A percentile compares a stretch with the other conserved stretches of the same genome.
phyloP scores from a whole-genome alignment of 2,113 vertebrate genomes.

The Rostratula benghalensis region DNA sequence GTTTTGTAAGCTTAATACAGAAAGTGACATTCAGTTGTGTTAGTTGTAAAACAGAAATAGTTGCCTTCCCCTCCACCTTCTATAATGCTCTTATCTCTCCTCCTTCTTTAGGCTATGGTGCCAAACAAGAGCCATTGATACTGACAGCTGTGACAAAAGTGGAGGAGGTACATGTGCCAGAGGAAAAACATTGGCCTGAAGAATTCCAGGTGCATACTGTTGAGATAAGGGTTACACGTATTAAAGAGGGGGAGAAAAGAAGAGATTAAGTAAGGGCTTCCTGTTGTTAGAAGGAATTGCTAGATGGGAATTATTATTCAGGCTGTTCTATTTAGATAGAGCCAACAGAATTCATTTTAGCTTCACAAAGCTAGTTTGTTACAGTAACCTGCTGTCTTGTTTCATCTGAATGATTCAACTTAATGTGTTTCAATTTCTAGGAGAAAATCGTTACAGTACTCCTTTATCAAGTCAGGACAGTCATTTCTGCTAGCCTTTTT shows the following conservation, averaged over 20 bases:
- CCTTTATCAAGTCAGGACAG: slow-evolving; percentile 1
- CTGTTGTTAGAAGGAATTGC: slow-evolving; percentile 11
- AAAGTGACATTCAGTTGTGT: not conserved
- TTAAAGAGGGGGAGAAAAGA: slow-evolving; percentile 1
- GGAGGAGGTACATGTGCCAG: slow-evolving; percentile 60
- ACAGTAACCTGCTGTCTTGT: not conserved
- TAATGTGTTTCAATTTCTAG: not conserved
- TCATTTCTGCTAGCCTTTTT: not conserved
- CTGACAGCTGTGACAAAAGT: slow-evolving; percentile 75
- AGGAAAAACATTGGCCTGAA: slow-evolving; percentile 68
- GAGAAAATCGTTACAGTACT: not conserved
- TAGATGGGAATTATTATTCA: slow-evolving; percentile 9
- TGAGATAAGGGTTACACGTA: not conserved
- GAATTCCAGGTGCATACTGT: slow-evolving; percentile 76
- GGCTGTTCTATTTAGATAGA: slow-evolving; percentile 8
- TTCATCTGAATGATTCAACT: slow-evolving; percentile 22
- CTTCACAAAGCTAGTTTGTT: slow-evolving; percentile 35
- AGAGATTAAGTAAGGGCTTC: not conserved
- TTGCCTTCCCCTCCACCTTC: not conserved
- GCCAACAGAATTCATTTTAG: not conserved
- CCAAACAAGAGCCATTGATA: slow-evolving; percentile 76
- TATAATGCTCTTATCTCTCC: not conserved
- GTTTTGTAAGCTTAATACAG: not conserved
- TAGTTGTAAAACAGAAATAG: not conserved
- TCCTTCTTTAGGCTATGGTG: slow-evolving; percentile 78